Evolutionary conservation across 2,113 vertebrate species (phyloP), one percentile per base, ranked within the genome.

Genomic region (Rhizomys pruinosus): DNA sequence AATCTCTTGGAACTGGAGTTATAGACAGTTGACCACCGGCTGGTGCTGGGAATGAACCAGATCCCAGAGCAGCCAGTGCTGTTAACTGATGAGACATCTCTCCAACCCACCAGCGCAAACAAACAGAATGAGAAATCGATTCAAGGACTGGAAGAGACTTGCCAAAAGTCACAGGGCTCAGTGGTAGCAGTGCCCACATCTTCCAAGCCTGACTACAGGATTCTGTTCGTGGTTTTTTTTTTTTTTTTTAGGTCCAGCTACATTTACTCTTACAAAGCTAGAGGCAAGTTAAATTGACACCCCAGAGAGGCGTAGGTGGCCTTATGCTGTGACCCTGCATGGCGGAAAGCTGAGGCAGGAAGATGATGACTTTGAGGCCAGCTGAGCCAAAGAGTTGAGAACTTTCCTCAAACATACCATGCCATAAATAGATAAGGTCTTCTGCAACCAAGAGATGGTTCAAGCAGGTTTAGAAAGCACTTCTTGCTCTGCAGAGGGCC

Each of bases 191-290:
- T 77, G 79, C 37, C 16, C 37, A 74, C 61, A 13, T 74, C 89
- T 94, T 77, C 64, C 39, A 77, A 80, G 17, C 34, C 13, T 69
- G 71, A 82, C 25, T 66, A 61, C 16, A 90, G 37, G 42, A 39
- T 66, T 93, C 47, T 92, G 57, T 55, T 78, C 78, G 74, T 42
- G 37, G 66, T 39, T 91, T 76, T 69, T 3, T n/a, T 84, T 19
- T n/a, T n/a, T 12, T 16, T 64, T 64, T 2, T 57, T 39, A 79
- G n/a, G 37, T 66, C 66, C 69, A 71, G 19, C 69, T 55, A 89
- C n/a, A 59, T 79, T 92, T 92, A 84, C 25, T 61, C 59, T n/a
- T 89, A 84, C 84, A 66, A 93, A 92, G 79, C 86, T 89, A 10
- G 47, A 92, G 9, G 52, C 42, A 87, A 39, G 44, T 61, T 92